A percentile compares a stretch with the other conserved stretches of the same genome.
phyloP scores from a whole-genome alignment of 2,888 invertebrate species.

The Epistrophella euchroma region DNA sequence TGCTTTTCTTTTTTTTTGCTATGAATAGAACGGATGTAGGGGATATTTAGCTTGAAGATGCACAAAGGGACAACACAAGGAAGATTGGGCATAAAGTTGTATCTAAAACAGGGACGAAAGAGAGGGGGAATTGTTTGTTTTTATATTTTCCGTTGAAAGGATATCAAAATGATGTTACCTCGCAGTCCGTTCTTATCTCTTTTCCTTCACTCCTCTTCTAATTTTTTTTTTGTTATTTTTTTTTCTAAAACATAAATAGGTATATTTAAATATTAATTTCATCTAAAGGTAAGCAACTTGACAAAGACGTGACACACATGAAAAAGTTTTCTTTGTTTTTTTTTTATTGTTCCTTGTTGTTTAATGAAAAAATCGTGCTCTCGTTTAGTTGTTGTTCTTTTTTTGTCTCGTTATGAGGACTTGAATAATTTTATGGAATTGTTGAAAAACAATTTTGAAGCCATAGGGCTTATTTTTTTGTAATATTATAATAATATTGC shows the following conservation, averaged over 20 bases:
- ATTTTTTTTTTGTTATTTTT: conserved; percentile 20
- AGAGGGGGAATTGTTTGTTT: conserved; percentile 30
- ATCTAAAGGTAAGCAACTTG: conserved; percentile 33
- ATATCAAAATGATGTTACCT: conserved; percentile 31
- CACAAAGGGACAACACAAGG: conserved; percentile 56
- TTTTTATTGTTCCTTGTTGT: neutral
- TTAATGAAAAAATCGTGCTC: conserved; percentile 25
- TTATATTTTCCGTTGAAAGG: conserved; percentile 34
- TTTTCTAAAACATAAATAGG: conserved; percentile 21
- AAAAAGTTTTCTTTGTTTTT: neutral
- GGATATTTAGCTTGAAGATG: conserved; percentile 50
- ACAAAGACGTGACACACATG: conserved; percentile 56
- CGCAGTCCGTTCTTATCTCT: neutral
- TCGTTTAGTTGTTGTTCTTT: conserved; percentile 14
- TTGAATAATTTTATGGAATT: conserved; percentile 43
- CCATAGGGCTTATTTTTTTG: conserved; percentile 23
- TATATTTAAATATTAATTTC: conserved; percentile 68
- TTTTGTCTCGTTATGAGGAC: conserved; percentile 15
- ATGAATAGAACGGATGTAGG: conserved; percentile 65
- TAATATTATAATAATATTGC: conserved; percentile 19
- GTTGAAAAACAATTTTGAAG: conserved; percentile 41
- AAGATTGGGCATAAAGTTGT: conserved; percentile 48
- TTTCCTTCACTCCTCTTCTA: neutral
- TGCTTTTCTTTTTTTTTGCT: conserved; percentile 41
- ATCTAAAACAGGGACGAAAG: neutral